Evolutionary conservation across 2,797 vertebrate species (phyloP).

Genomic region (Anniella stebbinsi): DNA sequence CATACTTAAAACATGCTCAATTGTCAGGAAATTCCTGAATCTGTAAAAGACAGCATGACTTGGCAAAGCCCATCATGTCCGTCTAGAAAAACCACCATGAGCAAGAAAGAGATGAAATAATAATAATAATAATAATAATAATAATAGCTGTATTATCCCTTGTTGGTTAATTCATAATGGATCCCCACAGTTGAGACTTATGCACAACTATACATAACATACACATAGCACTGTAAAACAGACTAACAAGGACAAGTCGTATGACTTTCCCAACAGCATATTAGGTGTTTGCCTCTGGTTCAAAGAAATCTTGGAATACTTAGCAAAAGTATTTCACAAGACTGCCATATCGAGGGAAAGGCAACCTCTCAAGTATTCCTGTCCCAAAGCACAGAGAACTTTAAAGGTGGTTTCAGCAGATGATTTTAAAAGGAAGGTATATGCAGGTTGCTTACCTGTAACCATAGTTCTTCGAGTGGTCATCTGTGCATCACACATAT

Average conservation of each 20-base stretch:
- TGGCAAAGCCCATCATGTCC: too few relatives aligned
- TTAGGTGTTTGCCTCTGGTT: neutral
- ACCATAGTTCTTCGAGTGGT: too few relatives aligned
- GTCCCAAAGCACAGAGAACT: neutral
- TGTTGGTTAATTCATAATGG: neutral
- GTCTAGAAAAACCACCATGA: too few relatives aligned
- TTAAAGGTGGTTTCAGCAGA: neutral
- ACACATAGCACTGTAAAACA: neutral
- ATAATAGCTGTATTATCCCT: neutral
- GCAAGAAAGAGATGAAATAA: too few relatives aligned
- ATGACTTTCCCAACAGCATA: neutral
- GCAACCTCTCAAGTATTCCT: neutral
- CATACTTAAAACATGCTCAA: too few relatives aligned
- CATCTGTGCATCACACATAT: too few relatives aligned
- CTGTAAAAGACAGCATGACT: too few relatives aligned
- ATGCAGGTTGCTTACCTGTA: too few relatives aligned
- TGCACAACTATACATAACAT: neutral
- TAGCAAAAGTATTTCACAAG: neutral
- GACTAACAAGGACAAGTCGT: neutral
- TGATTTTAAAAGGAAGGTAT: neutral
- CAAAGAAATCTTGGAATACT: neutral
- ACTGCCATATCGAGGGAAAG: neutral
- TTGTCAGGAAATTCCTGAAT: too few relatives aligned
- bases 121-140: too few relatives aligned
- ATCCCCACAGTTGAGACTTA: neutral